These are phyloP conservation scores for Cepaea hortensis DNA, from an alignment of 2,888 invertebrate species.

Conservation along the genomic window DNA sequence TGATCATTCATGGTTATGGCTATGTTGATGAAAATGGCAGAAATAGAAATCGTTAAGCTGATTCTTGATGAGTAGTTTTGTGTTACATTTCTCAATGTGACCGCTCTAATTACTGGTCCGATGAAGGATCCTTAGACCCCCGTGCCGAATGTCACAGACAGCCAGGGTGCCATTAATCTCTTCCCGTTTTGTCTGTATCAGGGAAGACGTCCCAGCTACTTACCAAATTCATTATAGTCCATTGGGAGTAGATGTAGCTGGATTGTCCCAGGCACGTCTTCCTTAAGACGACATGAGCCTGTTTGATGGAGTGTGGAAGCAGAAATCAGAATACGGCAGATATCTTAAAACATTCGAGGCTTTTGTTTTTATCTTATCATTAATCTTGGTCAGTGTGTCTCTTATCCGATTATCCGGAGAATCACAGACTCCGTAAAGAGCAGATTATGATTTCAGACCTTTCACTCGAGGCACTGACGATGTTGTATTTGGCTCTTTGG, in stretches of 20 bases:
- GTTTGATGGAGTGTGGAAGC: not conserved
- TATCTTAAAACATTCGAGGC: constrained; percentile 17
- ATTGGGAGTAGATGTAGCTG: not conserved
- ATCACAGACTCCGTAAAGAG: too few relatives aligned
- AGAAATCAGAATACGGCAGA: not conserved
- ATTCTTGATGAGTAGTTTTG: not conserved
- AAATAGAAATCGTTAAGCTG: too few relatives aligned
- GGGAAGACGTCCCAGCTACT: not conserved
- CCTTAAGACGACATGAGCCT: constrained; percentile 1
- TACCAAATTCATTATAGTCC: constrained; percentile 16
- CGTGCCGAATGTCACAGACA: not conserved
- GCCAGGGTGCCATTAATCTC: constrained; percentile 8
- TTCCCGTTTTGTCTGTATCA: not conserved
- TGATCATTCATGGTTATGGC: too few relatives aligned
- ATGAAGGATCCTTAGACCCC: not conserved
- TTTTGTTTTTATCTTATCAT: not conserved
- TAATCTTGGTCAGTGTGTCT: not conserved
- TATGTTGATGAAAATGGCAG: too few relatives aligned
- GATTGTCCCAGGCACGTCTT: not conserved
- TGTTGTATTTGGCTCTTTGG: not conserved
- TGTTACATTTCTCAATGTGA: not conserved
- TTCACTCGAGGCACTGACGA: too few relatives aligned
- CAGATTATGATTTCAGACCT: too few relatives aligned
- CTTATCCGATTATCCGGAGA: not conserved
- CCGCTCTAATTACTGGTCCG: not conserved